A percentile compares a stretch with the other conserved stretches of the same genome.
phyloP scores from a whole-genome alignment of 2,113 vertebrate species.

The Zosterops pallidus region DNA sequence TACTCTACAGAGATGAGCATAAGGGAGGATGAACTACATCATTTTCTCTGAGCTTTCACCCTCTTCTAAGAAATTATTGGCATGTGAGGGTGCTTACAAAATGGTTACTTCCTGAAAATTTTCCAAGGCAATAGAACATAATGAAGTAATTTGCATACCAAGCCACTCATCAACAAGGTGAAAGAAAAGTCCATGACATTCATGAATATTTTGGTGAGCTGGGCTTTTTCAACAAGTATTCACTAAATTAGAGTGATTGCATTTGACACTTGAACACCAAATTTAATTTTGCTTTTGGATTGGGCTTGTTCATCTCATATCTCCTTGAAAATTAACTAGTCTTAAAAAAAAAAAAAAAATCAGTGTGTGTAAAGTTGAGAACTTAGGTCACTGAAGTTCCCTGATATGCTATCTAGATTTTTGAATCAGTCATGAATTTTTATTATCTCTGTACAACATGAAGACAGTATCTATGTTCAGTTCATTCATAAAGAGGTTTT shows the following conservation, averaged over 20 bases:
- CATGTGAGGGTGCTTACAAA: neutral
- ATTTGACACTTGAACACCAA: neutral
- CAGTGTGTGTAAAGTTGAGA: neutral
- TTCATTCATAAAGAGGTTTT: neutral
- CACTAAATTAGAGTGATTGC: neutral
- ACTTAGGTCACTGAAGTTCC: neutral
- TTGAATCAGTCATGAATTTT: neutral
- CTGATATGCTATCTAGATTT: neutral
- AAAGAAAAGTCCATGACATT: neutral
- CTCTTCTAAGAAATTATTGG: neutral
- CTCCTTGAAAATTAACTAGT: neutral
- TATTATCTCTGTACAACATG: neutral
- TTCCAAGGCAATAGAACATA: neutral
- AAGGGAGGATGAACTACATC: neutral
- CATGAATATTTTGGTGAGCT: neutral
- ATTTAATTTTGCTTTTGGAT: conserved; percentile 34
- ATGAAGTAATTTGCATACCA: neutral
- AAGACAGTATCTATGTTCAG: neutral
- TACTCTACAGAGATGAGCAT: neutral
- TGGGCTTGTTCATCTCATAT: neutral
- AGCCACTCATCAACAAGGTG: neutral
- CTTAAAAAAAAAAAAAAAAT: neutral
- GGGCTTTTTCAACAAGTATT: neutral
- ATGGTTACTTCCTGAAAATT: neutral
- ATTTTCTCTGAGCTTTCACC: neutral